phyloP scores from a whole-genome alignment of 2,113 vertebrate genomes.

The Nothobranchius furzeri region DNA sequence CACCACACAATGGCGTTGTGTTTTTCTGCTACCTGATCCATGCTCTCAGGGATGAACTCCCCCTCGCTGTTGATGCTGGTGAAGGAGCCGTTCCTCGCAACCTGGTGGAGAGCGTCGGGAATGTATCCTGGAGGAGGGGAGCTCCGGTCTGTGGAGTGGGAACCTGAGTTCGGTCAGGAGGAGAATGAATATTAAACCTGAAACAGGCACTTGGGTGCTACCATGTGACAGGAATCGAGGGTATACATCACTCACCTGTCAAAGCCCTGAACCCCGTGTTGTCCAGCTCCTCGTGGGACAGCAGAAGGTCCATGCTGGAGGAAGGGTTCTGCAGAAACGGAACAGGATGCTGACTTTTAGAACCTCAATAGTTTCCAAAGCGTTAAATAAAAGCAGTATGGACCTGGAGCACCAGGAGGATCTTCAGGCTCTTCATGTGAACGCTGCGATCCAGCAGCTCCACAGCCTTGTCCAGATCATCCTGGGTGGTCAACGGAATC shows the following conservation, averaged over 20 bases:
- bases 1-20: not conserved
- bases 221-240: not conserved
- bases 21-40: conserved; percentile 90
- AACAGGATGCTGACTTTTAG: no score
- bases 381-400: no score
- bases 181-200: not conserved
- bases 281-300: conserved; percentile 89
- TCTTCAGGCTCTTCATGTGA: conserved; percentile 98
- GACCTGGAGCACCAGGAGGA: conserved; percentile 94
- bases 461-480: conserved; percentile 96
- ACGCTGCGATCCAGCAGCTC: conserved; percentile 95
- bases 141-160: conserved; percentile 90
- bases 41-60: conserved; percentile 98
- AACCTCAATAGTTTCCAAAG: no score
- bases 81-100: conserved; percentile 96
- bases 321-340: conserved; percentile 65
- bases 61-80: conserved; percentile 99
- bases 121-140: conserved; percentile 98
- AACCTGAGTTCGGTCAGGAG: conserved; percentile 71
- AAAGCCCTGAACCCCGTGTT: conserved; percentile 87
- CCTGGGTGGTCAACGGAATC: conserved; percentile 94
- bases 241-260: conserved; percentile 77
- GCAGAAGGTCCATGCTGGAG: conserved; percentile 84
- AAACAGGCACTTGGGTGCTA: not conserved
- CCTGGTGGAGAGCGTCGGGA: conserved; percentile 95